Percentiles rank a stretch among this genome's conserved stretches.
These are phyloP conservation scores for Scaptomyza polygonia DNA, from an alignment of 2,888 invertebrate genomes.

Conservation along the genomic window DNA sequence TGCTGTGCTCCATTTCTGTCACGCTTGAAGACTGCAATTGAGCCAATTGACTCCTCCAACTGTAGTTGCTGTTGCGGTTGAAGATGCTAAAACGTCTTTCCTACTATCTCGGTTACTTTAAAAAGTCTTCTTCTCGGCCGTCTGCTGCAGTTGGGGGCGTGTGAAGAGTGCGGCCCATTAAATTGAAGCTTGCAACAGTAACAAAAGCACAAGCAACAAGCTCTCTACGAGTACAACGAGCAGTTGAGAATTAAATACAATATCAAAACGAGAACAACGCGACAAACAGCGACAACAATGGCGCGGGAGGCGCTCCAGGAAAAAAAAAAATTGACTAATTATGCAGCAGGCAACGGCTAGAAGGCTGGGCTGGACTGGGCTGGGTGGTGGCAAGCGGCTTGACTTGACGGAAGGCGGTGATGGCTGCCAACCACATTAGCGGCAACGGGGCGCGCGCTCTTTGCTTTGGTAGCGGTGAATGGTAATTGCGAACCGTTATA, in stretches of 20 bases:
- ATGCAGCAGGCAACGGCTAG: slow-evolving; percentile 50
- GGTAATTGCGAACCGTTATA: slow-evolving; percentile 78
- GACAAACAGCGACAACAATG: slow-evolving; percentile 71
- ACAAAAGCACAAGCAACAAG: slow-evolving; percentile 66
- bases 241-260: slow-evolving; percentile 54
- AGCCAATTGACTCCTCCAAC: slow-evolving; percentile 78
- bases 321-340: slow-evolving; percentile 77
- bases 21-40: slow-evolving; percentile 81
- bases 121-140: slow-evolving; percentile 7
- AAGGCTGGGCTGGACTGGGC: neutral
- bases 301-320: slow-evolving; percentile 72
- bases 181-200: slow-evolving; percentile 31
- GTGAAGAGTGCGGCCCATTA: slow-evolving; percentile 70
- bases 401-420: slow-evolving; percentile 9
- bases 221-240: slow-evolving; percentile 11
- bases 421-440: slow-evolving; percentile 66
- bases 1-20: slow-evolving; percentile 77
- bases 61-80: slow-evolving; percentile 73
- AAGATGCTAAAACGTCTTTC: slow-evolving; percentile 60
- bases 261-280: slow-evolving; percentile 77
- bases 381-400: neutral
- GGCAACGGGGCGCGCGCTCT: slow-evolving; percentile 60
- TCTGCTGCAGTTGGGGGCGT: slow-evolving; percentile 59
- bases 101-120: slow-evolving; percentile 17
- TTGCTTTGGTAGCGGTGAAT: slow-evolving; percentile 75